Evolutionary conservation across 2,888 invertebrate species (phyloP), one percentile per base, ranked within the genome.

Genomic region (Spodoptera exigua): DNA sequence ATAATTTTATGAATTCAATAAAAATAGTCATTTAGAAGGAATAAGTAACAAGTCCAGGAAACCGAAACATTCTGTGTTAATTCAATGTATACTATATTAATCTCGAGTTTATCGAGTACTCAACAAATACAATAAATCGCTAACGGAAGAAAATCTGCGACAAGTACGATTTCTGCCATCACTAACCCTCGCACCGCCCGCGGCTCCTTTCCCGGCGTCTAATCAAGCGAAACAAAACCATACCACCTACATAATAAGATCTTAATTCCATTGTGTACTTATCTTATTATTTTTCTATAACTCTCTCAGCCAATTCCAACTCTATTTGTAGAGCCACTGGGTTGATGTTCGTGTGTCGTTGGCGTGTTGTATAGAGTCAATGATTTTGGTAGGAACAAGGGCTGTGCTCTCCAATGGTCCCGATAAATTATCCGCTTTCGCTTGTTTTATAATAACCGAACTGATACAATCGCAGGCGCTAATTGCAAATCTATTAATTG

Each of bases 151-250:
- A 54, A 61, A 61, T 62, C 52, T 49, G 57, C 59, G 54, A 60
- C 52, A 46, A 76, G 58, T 61, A 51, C 45, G 61, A 66, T 73
- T 70, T 64, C 54, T 78, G 76, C 69, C 88, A 87, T 82, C 87
- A 85, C 88, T 88, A 88, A 66, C 55, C 70, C 43, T 69, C 76
- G 57, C 72, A 73, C 76, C 79, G 82, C 83, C 80, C 72, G 83
- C 76, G 79, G 80, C 80, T 73, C 34, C 58, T 70, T 76, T 70
- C 59, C 63, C 67, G 44, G 16, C 17, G 17, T 46, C 55, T 55
- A 51, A 64, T 60, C 81, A 79, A 70, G 63, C 68, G 46, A 84
- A 82, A 84, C 72, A 76, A 73, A 74, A 81, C 85, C 79, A 71
- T 83, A 83, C 58, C 13, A 1, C 32, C 27, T 59, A 54, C 27